These are phyloP conservation scores for Norana najaformis DNA, from an alignment of 2,888 invertebrate species.

Conservation along the genomic window DNA sequence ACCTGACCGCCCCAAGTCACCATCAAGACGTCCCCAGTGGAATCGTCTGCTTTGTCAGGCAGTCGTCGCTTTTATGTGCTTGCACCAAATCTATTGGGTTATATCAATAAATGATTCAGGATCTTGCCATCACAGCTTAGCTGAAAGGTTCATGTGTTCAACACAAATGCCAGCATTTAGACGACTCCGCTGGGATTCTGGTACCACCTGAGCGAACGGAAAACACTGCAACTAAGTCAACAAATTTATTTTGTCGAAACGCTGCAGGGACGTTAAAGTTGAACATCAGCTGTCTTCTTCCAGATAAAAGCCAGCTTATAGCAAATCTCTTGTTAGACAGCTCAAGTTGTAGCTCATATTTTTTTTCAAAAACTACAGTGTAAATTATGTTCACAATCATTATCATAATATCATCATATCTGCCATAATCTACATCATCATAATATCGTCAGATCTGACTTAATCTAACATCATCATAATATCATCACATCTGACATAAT, in stretches of 20 bases:
- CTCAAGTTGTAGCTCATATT: too few species aligned
- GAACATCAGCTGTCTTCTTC: background rate
- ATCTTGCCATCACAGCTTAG: background rate
- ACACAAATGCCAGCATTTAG: background rate
- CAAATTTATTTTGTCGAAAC: background rate
- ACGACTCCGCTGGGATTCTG: background rate
- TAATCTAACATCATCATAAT: background rate
- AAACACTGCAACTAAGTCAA: background rate
- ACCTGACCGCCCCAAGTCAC: background rate
- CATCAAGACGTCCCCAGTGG: background rate
- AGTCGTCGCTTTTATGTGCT: background rate
- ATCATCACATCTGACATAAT: too few species aligned
- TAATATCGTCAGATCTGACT: too few species aligned
- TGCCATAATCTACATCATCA: background rate
- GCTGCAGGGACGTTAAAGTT: background rate
- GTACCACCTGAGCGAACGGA: background rate
- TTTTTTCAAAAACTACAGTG: background rate
- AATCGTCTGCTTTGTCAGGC: background rate
- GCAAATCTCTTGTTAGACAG: background rate
- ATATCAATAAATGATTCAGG: slow-evolving; percentile 6
- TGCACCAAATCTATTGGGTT: background rate
- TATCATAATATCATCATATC: background rate
- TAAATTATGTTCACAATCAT: background rate
- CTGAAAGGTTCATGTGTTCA: background rate
- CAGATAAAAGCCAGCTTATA: background rate